Base-by-base conservation (phyloP, 2,797 vertebrate species). In the Zalophus californianus region DNA sequence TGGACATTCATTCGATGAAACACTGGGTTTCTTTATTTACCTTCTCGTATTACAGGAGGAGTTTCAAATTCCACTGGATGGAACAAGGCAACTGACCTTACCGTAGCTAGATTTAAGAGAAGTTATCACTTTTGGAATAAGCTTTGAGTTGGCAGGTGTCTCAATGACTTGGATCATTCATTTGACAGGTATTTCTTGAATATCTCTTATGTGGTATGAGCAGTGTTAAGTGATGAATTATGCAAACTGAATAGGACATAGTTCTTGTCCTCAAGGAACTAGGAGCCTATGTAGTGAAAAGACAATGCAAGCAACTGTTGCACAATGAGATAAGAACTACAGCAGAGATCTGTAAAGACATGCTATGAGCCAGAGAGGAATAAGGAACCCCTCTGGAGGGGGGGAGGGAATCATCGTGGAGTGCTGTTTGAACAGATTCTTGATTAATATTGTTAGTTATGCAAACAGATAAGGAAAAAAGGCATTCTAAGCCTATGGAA, bases 141-240 rank as follows among this genome's bases (percentile, higher is more conserved):
- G 62, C 58, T 93, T 94, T 86, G 11, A 80, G 60, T 70, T 89
- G 79, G 64, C 25, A 41, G 72, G 73, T 14, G 1, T 91, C 52
- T 32, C 32, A 54, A 38, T 52, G 32, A 86, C 62, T 68, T 62
- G 27, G 50, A 32, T 82, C n/a, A 90, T 56, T 87, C 41, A 66
- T 62, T 64, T 85, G 38, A 91, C 21, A 91, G 68, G 0, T n/a
- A 66, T 54, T 54, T 91, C 73, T 23, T 90, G 20, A 94, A 60
- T n/a, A 56, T 5, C 41, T 84, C 73, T 83, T 48, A 62, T 20
- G 25, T 87, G 35, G 52, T 29, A 88, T 79, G 48, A 79, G 16
- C 29, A 80, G 64, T 78, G 52, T 85, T 94, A 96, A 75, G 60
- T 80, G 48, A 86, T 54, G 3, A 86, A 90, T 87, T 77, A 85